Percentiles rank a stretch among this genome's conserved stretches.
Evolutionary conservation across 2,113 vertebrate genomes (phyloP).

Genomic region (Neodon shergylaensis): DNA sequence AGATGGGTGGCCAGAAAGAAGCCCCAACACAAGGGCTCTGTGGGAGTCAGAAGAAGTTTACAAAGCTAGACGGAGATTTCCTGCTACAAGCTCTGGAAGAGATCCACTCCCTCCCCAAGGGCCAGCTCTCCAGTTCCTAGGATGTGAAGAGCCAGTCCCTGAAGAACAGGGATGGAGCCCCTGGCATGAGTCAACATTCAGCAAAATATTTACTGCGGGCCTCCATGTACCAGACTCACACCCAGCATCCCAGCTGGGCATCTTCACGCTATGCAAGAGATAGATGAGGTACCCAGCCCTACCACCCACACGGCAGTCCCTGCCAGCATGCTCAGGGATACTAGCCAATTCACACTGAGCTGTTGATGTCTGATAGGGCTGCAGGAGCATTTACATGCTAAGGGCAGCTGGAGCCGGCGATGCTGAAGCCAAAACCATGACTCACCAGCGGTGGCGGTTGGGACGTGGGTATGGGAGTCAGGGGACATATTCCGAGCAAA

Average conservation of each 20-base stretch:
- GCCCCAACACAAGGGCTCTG: no score
- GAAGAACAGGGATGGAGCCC: neutral
- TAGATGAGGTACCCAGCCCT: neutral
- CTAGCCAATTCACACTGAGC: neutral
- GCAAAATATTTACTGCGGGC: neutral
- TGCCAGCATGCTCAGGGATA: neutral
- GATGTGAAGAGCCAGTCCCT: neutral
- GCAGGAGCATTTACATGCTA: neutral
- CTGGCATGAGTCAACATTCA: neutral
- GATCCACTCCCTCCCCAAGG: neutral
- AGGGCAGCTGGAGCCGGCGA: neutral
- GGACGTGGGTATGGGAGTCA: neutral
- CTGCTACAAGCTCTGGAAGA: neutral
- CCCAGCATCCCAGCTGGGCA: neutral
- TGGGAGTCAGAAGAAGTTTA: neutral
- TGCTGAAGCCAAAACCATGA: neutral
- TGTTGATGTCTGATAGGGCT: neutral
- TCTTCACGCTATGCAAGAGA: neutral
- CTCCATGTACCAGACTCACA: neutral
- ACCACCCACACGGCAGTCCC: neutral
- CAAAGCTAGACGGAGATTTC: neutral
- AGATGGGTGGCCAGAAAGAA: neutral
- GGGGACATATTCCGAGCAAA: neutral
- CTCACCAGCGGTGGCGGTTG: neutral
- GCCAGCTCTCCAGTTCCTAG: neutral